phyloP scores from a whole-genome alignment of 2,113 vertebrate species.

The Xyliphius kryptos region DNA sequence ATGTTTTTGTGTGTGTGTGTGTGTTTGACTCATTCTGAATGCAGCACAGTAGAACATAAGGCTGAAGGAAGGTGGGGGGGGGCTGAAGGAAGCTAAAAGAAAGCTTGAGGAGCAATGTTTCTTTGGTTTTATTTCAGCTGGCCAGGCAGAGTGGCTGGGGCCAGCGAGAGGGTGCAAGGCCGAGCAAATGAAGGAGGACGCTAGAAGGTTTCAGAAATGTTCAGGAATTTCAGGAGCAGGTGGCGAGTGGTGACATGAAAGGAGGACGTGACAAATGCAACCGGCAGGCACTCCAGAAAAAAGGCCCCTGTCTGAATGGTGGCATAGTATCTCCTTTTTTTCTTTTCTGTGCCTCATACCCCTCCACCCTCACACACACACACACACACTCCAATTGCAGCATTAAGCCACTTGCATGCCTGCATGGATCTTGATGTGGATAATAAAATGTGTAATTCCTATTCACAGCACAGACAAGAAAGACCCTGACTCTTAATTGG shows the following conservation, averaged over 20 bases:
- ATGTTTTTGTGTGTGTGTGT: constrained; percentile 23
- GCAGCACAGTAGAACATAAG: constrained; percentile 44
- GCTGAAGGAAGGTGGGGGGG: constrained; percentile 39
- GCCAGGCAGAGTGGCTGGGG: constrained; percentile 42
- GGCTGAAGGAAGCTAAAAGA: constrained; percentile 38
- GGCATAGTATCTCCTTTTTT: constrained; percentile 50
- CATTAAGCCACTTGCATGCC: too few species aligned
- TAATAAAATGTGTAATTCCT: too few species aligned
- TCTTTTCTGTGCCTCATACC: too few species aligned
- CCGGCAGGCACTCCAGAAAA: constrained; percentile 49
- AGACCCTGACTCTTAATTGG: too few species aligned
- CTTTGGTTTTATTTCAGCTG: constrained; percentile 47
- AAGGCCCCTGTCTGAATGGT: constrained; percentile 49
- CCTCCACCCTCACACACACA: too few species aligned
- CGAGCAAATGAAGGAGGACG: constrained; percentile 42
- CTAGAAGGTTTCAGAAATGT: constrained; percentile 58
- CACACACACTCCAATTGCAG: too few species aligned
- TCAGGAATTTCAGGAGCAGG: constrained; percentile 70
- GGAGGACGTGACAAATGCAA: constrained; percentile 65
- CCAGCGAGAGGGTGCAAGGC: constrained; percentile 35
- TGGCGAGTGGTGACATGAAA: constrained; percentile 70
- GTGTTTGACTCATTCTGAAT: constrained; percentile 47
- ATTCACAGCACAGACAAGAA: too few species aligned
- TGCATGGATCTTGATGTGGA: too few species aligned
- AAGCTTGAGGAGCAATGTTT: constrained; percentile 40